phyloP scores from a whole-genome alignment of 2,888 invertebrate species.

The Neuroscelio doddi region DNA sequence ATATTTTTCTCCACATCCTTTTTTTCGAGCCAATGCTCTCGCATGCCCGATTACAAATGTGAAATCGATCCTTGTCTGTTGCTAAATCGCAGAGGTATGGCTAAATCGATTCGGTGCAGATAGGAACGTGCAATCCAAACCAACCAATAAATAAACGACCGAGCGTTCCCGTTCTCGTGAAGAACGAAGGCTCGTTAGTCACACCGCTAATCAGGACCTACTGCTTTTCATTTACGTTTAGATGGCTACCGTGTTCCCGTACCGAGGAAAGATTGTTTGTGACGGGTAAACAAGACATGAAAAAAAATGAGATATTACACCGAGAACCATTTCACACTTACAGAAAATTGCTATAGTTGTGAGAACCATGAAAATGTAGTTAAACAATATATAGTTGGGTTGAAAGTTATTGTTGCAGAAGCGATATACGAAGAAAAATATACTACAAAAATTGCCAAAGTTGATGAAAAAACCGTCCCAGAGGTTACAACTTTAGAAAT shows the following conservation, averaged over 20 bases:
- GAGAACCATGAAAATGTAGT: too few relatives aligned
- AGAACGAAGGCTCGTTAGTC: slow-evolving; percentile 63
- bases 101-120: slow-evolving; percentile 63
- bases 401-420: too few relatives aligned
- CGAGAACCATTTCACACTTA: too few relatives aligned
- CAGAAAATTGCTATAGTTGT: too few relatives aligned
- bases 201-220: slow-evolving; percentile 64
- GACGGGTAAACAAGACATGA: too few relatives aligned
- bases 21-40: slow-evolving; percentile 45
- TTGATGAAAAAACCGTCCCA: too few relatives aligned
- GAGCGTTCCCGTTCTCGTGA: slow-evolving; percentile 50
- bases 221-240: slow-evolving; percentile 56
- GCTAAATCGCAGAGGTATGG: slow-evolving; percentile 53
- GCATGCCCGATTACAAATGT: slow-evolving; percentile 59
- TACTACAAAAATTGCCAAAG: too few relatives aligned
- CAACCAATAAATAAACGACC: slow-evolving; percentile 52
- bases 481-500: too few relatives aligned
- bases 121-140: slow-evolving; percentile 54
- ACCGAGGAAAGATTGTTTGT: slow-evolving; percentile 36
- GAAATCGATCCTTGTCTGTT: slow-evolving; percentile 64
- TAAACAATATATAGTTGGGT: too few relatives aligned
- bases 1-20: too few relatives aligned
- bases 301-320: too few relatives aligned
- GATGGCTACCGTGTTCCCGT: slow-evolving; percentile 50
- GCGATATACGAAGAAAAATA: too few relatives aligned